Conservation (phyloP, 2,888 invertebrate species). For the Noctua janthe region DNA sequence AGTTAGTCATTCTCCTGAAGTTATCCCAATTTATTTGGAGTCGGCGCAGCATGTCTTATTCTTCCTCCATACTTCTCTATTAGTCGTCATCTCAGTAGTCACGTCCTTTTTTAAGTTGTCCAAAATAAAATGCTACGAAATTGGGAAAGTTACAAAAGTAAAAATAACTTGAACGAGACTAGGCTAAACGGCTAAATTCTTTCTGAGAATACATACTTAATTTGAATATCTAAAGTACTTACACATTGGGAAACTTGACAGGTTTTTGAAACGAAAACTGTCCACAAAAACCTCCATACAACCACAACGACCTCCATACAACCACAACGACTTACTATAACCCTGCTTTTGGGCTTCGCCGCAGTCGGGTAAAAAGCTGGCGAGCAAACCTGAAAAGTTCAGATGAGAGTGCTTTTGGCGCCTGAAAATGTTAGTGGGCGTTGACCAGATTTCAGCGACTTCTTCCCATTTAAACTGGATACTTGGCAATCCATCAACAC, state of each 20-base stretch:
- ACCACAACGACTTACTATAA: not conserved
- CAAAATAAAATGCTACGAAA: not conserved
- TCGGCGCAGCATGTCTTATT: too few relatives aligned
- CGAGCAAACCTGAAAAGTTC: constrained; percentile 19
- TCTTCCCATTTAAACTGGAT: not conserved
- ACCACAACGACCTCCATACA: not conserved
- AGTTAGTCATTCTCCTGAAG: too few relatives aligned
- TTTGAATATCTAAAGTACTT: not conserved
- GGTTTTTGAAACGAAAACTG: not conserved
- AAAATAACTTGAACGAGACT: not conserved
- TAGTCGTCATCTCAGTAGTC: too few relatives aligned
- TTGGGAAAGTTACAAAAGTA: not conserved
- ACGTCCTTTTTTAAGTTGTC: not conserved
- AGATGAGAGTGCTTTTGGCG: constrained; percentile 43
- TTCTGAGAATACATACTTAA: not conserved
- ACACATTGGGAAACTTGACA: not conserved
- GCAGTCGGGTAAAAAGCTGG: not conserved
- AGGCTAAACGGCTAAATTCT: not conserved
- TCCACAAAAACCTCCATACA: not conserved
- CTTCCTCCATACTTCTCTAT: too few relatives aligned
- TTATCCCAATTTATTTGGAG: too few relatives aligned
- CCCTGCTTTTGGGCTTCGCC: too few relatives aligned
- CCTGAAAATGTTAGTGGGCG: constrained; percentile 21
- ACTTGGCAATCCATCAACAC: constrained; percentile 28
- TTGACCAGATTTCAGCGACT: constrained; percentile 13